Evolutionary conservation across 1,140 invertebrate genomes (phyloP), one percentile per base, ranked within the genome.

Genomic region (Adoxophyes honmai): DNA sequence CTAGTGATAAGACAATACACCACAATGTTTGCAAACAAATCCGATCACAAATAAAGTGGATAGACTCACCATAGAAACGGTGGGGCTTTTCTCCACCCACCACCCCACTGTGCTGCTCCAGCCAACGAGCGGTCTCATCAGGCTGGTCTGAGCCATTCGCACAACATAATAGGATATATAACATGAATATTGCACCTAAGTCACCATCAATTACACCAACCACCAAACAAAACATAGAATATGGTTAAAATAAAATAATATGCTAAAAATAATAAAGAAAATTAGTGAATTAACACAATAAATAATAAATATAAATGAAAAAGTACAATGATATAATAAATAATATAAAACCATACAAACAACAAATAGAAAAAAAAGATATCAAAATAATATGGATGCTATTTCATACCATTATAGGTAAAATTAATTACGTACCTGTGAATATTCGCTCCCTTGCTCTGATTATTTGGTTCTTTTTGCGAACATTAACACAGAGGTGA

Each of bases 401-500:
- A 52, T 39, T 33, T 52, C 51, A 28, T 39, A 0, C 58, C 60
- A 53, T 28, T 68, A 42, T 52, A 33, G 39, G 42, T 52, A 34
- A 37, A 34, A 21, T 39, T 33, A 39, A 37, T 42, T 73, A 88
- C 89, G 80, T 90, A 98, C 97, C 97, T 91, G 95, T 94, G 82
- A 98, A 97, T 73, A 94, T 92, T 78, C 94, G 91, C 70, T 96
- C 94, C 66, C 94, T 93, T 28, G 92, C 90, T 88, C 94, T 93
- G 60, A 93, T 91, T 38, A 97, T 92, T 81, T 97, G 94, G 76
- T 94, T 96, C 85, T 94, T 95, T 81, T 95, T 94, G 73, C 93
- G 94, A 55, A 98, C 94, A 78, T 91, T 92, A 18, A 99, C 95
- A 91, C 98, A 99, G 10, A 99, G 90, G 86, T 97, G 95, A 62